Conservation (phyloP, 2,888 invertebrate genomes). For the Spodoptera littoralis region DNA sequence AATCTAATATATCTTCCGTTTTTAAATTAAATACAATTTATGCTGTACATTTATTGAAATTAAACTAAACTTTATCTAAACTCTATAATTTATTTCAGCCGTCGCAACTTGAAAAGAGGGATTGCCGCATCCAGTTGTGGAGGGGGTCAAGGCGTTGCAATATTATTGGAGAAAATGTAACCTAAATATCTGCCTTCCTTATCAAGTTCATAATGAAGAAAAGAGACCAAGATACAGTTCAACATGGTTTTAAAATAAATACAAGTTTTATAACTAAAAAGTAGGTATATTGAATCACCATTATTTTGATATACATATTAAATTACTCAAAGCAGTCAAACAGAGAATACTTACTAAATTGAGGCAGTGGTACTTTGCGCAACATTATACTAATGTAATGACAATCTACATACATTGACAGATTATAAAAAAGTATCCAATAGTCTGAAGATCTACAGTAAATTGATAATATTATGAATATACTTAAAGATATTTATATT, state of each 20-base stretch:
- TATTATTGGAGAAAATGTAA: conserved; percentile 92
- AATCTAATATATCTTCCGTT: too few species aligned
- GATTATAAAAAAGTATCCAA: conserved; percentile 8
- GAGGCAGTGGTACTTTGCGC: conserved; percentile 32
- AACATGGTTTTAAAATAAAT: not conserved
- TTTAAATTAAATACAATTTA: too few species aligned
- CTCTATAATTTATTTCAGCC: conserved; percentile 60
- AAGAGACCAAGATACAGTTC: not conserved
- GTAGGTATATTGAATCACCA: conserved; percentile 4
- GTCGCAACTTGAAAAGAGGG: conserved; percentile 90
- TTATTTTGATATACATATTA: conserved; percentile 22
- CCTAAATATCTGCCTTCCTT: not conserved
- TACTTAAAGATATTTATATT: conserved; percentile 35
- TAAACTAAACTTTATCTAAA: too few species aligned
- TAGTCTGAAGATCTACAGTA: conserved; percentile 7
- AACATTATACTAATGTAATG: conserved; percentile 15
- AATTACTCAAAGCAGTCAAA: conserved; percentile 38
- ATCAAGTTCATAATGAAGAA: not conserved
- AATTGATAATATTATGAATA: conserved; percentile 27
- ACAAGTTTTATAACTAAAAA: not conserved
- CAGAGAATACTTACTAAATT: conserved; percentile 12
- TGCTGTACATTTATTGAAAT: too few species aligned
- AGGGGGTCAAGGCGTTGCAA: conserved; percentile 98
- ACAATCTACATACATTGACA: conserved; percentile 10
- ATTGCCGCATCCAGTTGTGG: conserved; percentile 99